Evolutionary conservation across 2,888 invertebrate genomes (phyloP).

Genomic region (Polydrusus cervinus): DNA sequence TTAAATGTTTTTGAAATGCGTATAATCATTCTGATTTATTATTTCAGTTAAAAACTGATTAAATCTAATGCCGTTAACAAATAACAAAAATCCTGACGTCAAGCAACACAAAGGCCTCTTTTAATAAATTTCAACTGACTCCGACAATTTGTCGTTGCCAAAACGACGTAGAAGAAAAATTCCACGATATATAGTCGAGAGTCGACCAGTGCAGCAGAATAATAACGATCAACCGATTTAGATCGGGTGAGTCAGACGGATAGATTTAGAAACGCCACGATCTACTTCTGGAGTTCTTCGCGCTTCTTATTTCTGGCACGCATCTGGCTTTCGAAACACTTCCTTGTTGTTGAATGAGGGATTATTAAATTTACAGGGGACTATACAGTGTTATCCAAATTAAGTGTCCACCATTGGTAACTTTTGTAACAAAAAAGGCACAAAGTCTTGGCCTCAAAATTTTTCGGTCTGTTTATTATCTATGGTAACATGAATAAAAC

Average conservation of each 20-base stretch:
- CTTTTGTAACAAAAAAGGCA: too few species aligned
- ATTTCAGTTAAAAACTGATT: neutral
- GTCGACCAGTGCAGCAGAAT: constrained; percentile 12
- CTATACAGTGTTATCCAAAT: too few species aligned
- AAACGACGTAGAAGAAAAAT: constrained; percentile 13
- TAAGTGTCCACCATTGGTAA: too few species aligned
- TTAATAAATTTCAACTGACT: neutral
- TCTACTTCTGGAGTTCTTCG: constrained; percentile 24
- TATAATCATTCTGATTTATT: too few species aligned
- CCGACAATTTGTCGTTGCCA: constrained; percentile 7
- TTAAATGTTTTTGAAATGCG: too few species aligned
- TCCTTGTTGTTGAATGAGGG: constrained; percentile 1
- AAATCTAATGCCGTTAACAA: neutral
- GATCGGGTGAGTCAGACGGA: constrained; percentile 37
- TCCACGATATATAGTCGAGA: constrained; percentile 1
- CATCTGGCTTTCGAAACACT: constrained; percentile 12
- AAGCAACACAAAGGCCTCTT: too few species aligned
- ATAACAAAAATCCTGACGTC: neutral
- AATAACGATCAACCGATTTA: constrained; percentile 22
- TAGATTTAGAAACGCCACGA: constrained; percentile 25
- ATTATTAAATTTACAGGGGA: neutral
- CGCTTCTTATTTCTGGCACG: constrained; percentile 23
- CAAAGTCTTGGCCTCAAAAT: too few species aligned
- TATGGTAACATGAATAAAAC: too few species aligned
- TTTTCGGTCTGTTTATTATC: too few species aligned